These are phyloP conservation scores for Mixornis gularis DNA, from an alignment of 2,113 vertebrate species.

Conservation along the genomic window DNA sequence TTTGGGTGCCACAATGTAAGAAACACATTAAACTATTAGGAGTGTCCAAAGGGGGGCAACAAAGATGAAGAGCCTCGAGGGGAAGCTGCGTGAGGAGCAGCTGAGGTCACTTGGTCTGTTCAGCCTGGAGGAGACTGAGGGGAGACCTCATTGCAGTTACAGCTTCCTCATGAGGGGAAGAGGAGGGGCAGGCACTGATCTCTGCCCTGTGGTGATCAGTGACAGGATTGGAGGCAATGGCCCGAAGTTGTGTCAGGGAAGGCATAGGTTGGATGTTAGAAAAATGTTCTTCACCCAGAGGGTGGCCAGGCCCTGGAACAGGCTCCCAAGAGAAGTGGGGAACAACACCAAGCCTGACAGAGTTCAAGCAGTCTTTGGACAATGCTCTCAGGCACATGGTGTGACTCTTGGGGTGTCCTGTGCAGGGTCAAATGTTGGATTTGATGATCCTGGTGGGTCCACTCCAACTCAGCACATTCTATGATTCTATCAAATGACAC, in stretches of 20 bases:
- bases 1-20: neutral
- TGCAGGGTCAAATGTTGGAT: neutral
- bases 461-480: neutral
- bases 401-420: neutral
- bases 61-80: rapidly evolving
- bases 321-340: neutral
- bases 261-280: neutral
- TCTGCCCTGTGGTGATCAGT: neutral
- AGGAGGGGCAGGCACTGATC: rapidly evolving
- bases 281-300: neutral
- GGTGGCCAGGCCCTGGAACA: rapidly evolving
- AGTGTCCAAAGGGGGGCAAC: rapidly evolving
- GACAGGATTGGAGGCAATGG: neutral
- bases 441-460: neutral
- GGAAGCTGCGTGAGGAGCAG: rapidly evolving
- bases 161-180: rapidly evolving
- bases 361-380: neutral
- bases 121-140: neutral
- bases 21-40: neutral
- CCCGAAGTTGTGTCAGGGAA: neutral
- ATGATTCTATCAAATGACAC: neutral
- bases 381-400: neutral
- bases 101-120: neutral
- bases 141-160: neutral
- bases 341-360: neutral